phyloP scores from a whole-genome alignment of 1,140 invertebrate genomes.

The Chymomyza costata region DNA sequence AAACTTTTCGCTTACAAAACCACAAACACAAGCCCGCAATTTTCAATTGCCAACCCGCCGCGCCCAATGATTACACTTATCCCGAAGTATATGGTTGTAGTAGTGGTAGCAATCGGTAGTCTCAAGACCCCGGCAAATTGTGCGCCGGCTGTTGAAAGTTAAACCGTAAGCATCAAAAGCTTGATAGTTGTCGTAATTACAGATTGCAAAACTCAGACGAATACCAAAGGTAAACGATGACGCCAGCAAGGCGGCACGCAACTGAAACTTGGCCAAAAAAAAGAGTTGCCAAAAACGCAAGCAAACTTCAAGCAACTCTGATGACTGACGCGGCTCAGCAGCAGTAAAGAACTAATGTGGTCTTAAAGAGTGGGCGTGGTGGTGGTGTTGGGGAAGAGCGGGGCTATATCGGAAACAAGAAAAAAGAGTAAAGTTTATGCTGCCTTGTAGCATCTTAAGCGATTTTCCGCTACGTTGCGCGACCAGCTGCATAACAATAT shows the following conservation, averaged over 20 bases:
- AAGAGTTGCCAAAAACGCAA: slow-evolving; percentile 35
- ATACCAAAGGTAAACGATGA: slow-evolving; percentile 58
- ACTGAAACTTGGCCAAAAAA: slow-evolving; percentile 11
- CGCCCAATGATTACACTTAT: no score
- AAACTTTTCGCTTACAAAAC: slow-evolving; percentile 49
- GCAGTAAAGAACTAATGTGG: slow-evolving; percentile 20
- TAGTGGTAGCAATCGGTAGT: not conserved
- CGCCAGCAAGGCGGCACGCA: slow-evolving; percentile 22
- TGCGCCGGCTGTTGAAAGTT: slow-evolving; percentile 58
- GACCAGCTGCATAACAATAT: slow-evolving; percentile 52
- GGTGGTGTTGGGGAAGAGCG: not conserved
- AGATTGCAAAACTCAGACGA: slow-evolving; percentile 53
- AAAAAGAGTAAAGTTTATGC: slow-evolving; percentile 45
- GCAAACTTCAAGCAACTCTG: slow-evolving; percentile 50
- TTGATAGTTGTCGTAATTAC: slow-evolving; percentile 58
- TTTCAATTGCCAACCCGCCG: no score
- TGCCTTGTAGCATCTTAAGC: slow-evolving; percentile 49
- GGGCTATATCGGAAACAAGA: not conserved
- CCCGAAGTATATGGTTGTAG: slow-evolving; percentile 16
- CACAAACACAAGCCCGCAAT: slow-evolving; percentile 53
- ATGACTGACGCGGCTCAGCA: slow-evolving; percentile 37
- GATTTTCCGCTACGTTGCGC: slow-evolving; percentile 53
- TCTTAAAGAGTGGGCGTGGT: slow-evolving; percentile 2
- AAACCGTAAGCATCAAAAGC: slow-evolving; percentile 53
- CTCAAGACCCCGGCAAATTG: not conserved